Base-by-base conservation (phyloP, 2,888 invertebrate species). In the Nomada fabriciana region DNA sequence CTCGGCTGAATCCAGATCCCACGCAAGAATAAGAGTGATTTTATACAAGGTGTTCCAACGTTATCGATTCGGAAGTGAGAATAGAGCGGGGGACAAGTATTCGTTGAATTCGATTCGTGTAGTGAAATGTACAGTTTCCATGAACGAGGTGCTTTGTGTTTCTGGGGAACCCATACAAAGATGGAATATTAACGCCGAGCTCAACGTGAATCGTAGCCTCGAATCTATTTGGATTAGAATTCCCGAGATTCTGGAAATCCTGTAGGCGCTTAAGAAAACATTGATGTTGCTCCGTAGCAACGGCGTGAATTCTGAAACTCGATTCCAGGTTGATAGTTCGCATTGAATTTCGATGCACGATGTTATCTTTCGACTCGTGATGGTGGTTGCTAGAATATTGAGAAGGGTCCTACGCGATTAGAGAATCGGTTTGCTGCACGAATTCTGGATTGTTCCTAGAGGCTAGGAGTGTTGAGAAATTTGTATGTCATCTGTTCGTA, bases 151-250 rank as follows among this genome's bases (percentile, higher is more conserved):
- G 25, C 57, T 59, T 72, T 43, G 42, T 43, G 43, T 23, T 23
- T 7, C n/a, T 7, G 42, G 52, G 29, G 7, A 29, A 20, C 10
- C 7, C 43, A 43, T 20, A 18, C 15, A 18, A 11, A 47, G 20
- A 13, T 20, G 25, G 68, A 53, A 68, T 75, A 68, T 68, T 76
- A 76, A 57, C 55, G 55, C 70, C 57, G 36, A 13, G 23, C 42
- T 20, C 50, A 5, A 15, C 60, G 25, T 0, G 55, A 47, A 47
- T 36, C 25, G 42, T 11, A 42, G 25, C 7, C 4, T 53, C 29
- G 52, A 67, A 67, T 25, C 36, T 68, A 63, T 50, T 69, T 52
- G 20, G 36, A 63, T 52, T 57, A 50, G 13, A 52, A 25, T 50
- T 68, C 63, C 20, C 18, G 13, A 15, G 18, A 59, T 69, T 2